phyloP scores from a whole-genome alignment of 1,140 invertebrate genomes.

The Homalodisca vitripennis region DNA sequence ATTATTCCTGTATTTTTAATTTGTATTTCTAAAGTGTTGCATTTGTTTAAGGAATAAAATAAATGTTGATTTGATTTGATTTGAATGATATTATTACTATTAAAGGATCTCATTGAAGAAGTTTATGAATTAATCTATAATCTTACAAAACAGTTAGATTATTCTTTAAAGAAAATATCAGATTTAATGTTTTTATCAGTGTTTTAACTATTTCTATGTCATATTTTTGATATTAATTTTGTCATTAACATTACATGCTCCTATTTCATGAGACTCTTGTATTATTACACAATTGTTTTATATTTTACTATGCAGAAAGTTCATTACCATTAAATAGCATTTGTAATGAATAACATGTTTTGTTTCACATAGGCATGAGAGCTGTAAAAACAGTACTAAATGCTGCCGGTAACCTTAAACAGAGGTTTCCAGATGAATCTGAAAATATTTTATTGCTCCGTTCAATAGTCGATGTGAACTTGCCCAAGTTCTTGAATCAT shows the following conservation, averaged over 20 bases:
- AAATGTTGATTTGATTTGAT: no score
- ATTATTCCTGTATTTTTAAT: no score
- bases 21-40: no score
- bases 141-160: no score
- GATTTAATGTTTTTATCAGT: no score
- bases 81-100: no score
- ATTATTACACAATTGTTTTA: no score
- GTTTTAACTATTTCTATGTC: neutral
- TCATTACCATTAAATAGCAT: neutral
- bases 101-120: no score
- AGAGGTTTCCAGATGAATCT: slow-evolving; percentile 77
- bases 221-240: neutral
- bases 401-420: slow-evolving; percentile 84
- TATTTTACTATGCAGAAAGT: neutral
- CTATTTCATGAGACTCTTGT: no score
- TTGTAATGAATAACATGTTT: slow-evolving; percentile 6
- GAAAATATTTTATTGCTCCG: slow-evolving; percentile 75
- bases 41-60: no score
- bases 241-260: neutral
- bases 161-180: no score
- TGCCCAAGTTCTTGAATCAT: slow-evolving; percentile 87
- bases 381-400: slow-evolving; percentile 81
- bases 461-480: slow-evolving; percentile 89
- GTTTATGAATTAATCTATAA: no score
- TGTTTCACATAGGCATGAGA: slow-evolving; percentile 65